Conservation (phyloP, 1,140 invertebrate species). For the Tetragnatha versicolor region DNA sequence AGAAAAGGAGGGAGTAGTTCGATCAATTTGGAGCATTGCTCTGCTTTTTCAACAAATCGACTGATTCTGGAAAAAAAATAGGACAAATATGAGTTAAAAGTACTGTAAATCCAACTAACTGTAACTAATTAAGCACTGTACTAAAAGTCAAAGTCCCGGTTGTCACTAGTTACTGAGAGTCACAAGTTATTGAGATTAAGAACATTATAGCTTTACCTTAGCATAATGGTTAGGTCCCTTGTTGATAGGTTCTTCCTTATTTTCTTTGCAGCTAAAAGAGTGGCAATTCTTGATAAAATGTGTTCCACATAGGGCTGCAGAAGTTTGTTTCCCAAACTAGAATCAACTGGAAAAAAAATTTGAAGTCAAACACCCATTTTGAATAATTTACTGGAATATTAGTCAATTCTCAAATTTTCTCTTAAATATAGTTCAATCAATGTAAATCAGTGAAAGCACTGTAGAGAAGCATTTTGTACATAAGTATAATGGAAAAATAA, state of each 20-base stretch:
- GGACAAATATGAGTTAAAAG: neutral
- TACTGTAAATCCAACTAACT: too few species aligned
- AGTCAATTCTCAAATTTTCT: neutral
- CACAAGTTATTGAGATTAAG: too few species aligned
- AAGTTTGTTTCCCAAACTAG: constrained; percentile 74
- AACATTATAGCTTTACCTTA: constrained; percentile 61
- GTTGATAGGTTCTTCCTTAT: constrained; percentile 70
- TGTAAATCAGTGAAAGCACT: too few species aligned
- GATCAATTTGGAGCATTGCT: constrained; percentile 56
- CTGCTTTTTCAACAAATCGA: constrained; percentile 60
- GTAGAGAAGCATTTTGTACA: too few species aligned
- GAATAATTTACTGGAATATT: neutral
- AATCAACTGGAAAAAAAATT: constrained; percentile 1
- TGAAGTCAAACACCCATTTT: neutral
- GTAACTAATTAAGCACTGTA: too few species aligned
- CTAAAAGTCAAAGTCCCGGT: too few species aligned
- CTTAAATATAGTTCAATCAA: neutral
- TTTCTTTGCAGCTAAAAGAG: constrained; percentile 65
- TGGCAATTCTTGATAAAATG: constrained; percentile 74
- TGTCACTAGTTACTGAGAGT: too few species aligned
- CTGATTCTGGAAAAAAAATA: constrained; percentile 60
- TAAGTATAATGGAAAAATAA: too few species aligned
- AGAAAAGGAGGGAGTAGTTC: constrained; percentile 30
- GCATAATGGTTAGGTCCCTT: constrained; percentile 80
- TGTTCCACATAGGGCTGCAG: constrained; percentile 75